Evolutionary conservation across 2,113 vertebrate species (phyloP).

Genomic region (pig (Sus scrofa)): T2T-Sscrofa CM000824.6:44661001-44661500

Average conservation of each 20-base stretch:
- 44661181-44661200: not conserved
- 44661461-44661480: not conserved
- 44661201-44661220: not conserved
- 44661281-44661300: not conserved
- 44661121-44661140: not conserved
- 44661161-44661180: not conserved
- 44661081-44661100: not conserved
- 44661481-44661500: conserved; percentile 1
- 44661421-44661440: not conserved
- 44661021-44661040: not conserved
- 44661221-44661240: not conserved
- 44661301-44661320: not conserved
- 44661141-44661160: not conserved
- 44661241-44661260: not conserved
- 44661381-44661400: not conserved
- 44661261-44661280: not conserved
- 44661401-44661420: not conserved
- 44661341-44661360: not conserved
- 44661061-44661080: not conserved
- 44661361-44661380: not conserved
- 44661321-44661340: not conserved
- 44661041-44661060: not conserved
- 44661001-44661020: not conserved
- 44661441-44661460: not conserved
- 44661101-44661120: not conserved